A percentile compares a stretch with the other conserved stretches of the same genome.
These are phyloP conservation scores for Taxidea taxus DNA, from an alignment of 2,113 vertebrate genomes.

Conservation along the genomic window DNA sequence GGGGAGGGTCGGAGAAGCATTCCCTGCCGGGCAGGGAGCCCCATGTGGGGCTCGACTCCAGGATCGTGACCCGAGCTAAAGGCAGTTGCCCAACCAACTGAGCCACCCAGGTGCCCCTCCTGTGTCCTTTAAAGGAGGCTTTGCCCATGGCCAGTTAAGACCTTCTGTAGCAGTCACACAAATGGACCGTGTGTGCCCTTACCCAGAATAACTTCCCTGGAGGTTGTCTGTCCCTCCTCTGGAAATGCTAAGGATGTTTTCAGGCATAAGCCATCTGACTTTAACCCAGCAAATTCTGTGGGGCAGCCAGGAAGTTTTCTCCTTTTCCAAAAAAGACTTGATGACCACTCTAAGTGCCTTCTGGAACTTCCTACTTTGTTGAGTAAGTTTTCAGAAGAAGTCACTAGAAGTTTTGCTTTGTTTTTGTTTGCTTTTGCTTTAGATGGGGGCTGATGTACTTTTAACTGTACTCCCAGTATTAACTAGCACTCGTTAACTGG, in stretches of 20 bases:
- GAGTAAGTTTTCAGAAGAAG: slow-evolving; percentile 10
- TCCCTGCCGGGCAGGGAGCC: no score
- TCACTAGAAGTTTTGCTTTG: neutral
- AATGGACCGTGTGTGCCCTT: rapidly evolving
- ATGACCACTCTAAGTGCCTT: neutral
- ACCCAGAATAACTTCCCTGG: neutral
- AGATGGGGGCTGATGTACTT: slow-evolving; percentile 41
- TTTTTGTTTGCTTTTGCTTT: neutral
- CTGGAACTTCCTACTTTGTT: slow-evolving; percentile 14
- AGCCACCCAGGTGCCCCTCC: no score
- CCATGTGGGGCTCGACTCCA: no score
- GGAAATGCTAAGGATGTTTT: neutral
- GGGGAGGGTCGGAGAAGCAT: no score
- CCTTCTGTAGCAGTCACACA: neutral
- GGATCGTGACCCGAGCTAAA: no score
- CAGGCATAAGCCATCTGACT: neutral
- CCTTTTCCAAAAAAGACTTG: neutral
- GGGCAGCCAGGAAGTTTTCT: neutral
- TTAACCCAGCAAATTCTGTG: neutral
- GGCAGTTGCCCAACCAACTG: no score
- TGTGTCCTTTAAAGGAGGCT: neutral
- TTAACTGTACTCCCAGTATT: slow-evolving; percentile 45
- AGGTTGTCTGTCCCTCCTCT: neutral
- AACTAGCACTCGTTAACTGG: neutral
- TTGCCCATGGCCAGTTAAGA: neutral